A percentile compares a stretch with the other conserved stretches of the same genome.
Conservation (phyloP, 2,797 vertebrate species). For the Cygnus olor region DNA sequence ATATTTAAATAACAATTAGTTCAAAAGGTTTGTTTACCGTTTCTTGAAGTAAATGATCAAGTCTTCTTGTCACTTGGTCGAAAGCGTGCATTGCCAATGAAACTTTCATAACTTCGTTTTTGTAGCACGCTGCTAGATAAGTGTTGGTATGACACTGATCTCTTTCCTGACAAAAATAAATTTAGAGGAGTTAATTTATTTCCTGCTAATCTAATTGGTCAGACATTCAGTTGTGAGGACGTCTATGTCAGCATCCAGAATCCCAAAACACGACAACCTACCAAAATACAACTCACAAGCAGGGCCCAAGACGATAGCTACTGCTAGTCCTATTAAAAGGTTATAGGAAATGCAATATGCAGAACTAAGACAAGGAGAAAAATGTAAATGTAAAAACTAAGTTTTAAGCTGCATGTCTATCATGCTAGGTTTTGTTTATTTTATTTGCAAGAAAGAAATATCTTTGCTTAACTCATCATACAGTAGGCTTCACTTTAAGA, state of each 20-base stretch:
- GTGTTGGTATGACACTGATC: constrained; percentile 87
- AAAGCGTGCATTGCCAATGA: constrained; percentile 80
- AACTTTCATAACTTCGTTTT: constrained; percentile 82
- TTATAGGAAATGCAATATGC: not conserved
- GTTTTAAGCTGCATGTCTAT: not conserved
- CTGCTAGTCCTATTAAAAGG: not conserved
- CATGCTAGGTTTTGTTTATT: not conserved
- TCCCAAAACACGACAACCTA: not conserved
- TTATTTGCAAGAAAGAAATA: not conserved
- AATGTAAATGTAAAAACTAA: not conserved
- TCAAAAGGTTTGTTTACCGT: constrained; percentile 65
- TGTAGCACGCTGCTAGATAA: constrained; percentile 82
- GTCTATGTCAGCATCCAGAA: not conserved
- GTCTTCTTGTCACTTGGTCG: constrained; percentile 87
- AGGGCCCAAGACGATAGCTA: not conserved
- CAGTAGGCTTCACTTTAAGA: not conserved
- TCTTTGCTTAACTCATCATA: not conserved
- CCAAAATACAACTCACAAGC: not conserved
- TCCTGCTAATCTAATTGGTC: not conserved
- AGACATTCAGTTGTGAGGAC: not conserved
- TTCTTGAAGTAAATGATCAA: constrained; percentile 72
- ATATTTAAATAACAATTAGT: not conserved
- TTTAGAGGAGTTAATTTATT: not conserved
- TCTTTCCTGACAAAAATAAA: constrained; percentile 80
- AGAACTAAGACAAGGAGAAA: not conserved